Evolutionary conservation across 2,113 vertebrate species (phyloP).

Genomic region (Mirounga angustirostris): DNA sequence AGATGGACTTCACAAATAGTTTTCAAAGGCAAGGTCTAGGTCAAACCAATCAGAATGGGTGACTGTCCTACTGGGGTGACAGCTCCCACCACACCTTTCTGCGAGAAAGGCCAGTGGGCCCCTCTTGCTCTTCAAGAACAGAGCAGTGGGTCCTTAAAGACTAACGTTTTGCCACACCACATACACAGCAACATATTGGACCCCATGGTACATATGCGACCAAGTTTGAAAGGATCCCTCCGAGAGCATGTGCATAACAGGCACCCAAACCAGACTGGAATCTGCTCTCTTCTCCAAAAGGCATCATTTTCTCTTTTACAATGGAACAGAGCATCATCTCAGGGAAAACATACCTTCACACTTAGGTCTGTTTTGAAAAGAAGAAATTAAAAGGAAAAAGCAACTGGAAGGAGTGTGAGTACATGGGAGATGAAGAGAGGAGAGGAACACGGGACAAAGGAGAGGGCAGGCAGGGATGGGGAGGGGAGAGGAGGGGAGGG

Average conservation of each 20-base stretch:
- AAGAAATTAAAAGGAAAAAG: slow-evolving; percentile 5
- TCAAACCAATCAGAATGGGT: neutral
- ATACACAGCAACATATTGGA: neutral
- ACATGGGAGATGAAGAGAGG: neutral
- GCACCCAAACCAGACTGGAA: neutral
- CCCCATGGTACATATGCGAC: neutral
- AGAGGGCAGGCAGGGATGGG: neutral
- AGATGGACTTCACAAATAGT: neutral
- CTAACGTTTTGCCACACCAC: neutral
- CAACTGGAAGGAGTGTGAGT: neutral
- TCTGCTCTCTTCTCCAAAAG: neutral
- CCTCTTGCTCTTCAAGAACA: neutral
- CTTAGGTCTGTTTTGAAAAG: neutral
- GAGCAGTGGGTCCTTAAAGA: neutral
- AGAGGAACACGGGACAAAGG: neutral
- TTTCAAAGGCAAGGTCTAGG: neutral
- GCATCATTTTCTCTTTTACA: neutral
- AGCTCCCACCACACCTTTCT: neutral
- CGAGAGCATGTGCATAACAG: accelerated
- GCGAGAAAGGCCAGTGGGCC: neutral
- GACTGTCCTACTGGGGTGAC: neutral
- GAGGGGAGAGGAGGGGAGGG: neutral
- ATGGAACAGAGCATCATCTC: neutral
- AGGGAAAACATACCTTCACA: neutral
- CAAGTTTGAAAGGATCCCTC: neutral